Evolutionary conservation across 2,888 invertebrate genomes (phyloP).

Genomic region (Steinernema carpocapsae): DNA sequence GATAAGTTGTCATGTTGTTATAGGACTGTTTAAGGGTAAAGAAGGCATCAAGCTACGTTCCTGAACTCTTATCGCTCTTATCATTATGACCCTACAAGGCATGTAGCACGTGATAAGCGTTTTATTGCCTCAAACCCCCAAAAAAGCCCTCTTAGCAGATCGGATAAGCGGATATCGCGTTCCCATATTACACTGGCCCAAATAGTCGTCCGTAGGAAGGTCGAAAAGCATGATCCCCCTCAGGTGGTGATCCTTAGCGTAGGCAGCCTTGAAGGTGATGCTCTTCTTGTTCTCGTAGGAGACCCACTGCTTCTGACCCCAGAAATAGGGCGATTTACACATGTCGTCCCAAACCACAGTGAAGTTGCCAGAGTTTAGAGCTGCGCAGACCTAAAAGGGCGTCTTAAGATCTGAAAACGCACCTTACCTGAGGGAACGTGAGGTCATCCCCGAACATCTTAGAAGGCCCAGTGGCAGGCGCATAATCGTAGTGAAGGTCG

Average conservation of each 20-base stretch:
- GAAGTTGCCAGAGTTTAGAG: constrained; percentile 33
- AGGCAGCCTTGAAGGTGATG: constrained; percentile 41
- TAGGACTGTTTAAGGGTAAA: no score
- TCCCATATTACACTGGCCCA: constrained; percentile 38
- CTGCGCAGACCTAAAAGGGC: constrained; percentile 37
- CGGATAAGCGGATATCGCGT: constrained; percentile 40
- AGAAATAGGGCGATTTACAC: constrained; percentile 69
- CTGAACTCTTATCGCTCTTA: no score
- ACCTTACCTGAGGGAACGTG: not conserved
- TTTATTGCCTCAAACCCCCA: not conserved
- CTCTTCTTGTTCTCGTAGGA: constrained; percentile 40
- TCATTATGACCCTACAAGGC: no score
- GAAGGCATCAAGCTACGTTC: no score
- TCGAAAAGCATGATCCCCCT: constrained; percentile 52
- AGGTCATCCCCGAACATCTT: not conserved
- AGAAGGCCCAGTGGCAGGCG: constrained; percentile 42
- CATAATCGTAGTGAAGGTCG: constrained; percentile 45
- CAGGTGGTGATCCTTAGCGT: constrained; percentile 42
- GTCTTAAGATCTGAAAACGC: not conserved
- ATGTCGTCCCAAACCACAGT: constrained; percentile 42
- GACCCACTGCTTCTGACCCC: constrained; percentile 43
- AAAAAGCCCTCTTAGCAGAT: constrained; percentile 39
- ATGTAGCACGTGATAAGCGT: no score
- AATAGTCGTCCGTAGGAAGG: constrained; percentile 46
- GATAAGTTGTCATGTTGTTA: no score